These are phyloP conservation scores for Apodemia duryi DNA, from an alignment of 2,888 invertebrate species.

Conservation along the genomic window DNA sequence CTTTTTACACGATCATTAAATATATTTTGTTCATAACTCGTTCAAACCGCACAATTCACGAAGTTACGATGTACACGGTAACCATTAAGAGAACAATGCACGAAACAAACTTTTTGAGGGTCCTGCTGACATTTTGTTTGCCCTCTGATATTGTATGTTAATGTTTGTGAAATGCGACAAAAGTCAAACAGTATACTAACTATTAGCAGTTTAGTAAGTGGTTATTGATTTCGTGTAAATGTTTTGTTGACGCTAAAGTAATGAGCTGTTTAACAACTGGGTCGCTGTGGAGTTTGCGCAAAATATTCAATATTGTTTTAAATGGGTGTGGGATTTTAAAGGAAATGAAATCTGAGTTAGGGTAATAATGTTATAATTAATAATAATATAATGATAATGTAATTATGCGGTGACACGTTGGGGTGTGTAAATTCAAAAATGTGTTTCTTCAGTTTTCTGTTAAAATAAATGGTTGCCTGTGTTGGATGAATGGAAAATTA, in stretches of 20 bases:
- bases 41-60: not conserved
- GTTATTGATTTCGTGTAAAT: slow-evolving; percentile 1
- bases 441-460: no score
- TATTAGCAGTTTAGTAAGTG: not conserved
- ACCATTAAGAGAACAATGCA: slow-evolving; percentile 1
- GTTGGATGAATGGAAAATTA: no score
- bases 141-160: not conserved
- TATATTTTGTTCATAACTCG: not conserved
- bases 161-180: not conserved
- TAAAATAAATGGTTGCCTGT: no score
- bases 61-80: not conserved
- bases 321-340: not conserved
- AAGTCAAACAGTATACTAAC: not conserved
- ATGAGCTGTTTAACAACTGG: slow-evolving; percentile 3
- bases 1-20: no score
- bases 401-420: no score
- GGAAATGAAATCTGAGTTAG: not conserved
- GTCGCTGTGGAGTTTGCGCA: not conserved
- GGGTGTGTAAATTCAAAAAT: no score
- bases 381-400: no score
- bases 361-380: no score
- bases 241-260: slow-evolving; percentile 1
- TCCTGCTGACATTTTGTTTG: not conserved
- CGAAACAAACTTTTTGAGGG: slow-evolving; percentile 1
- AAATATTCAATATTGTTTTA: not conserved